Base-by-base conservation (phyloP, 2,888 invertebrate genomes). In the Rhingia campestris region DNA sequence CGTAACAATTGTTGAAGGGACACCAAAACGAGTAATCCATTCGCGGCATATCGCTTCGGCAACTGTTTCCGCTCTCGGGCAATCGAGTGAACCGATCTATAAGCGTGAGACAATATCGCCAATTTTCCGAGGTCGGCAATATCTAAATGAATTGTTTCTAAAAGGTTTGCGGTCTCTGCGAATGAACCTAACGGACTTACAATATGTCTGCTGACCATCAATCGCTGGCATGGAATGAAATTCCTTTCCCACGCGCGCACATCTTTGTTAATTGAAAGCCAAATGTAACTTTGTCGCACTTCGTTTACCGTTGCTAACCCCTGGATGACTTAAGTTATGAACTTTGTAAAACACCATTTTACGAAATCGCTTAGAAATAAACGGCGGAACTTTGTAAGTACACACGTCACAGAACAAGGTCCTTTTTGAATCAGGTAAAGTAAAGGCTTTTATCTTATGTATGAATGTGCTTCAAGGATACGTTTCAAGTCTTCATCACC, bases 131-230 rank as follows among this genome's bases (percentile, higher is more conserved):
- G 7, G 33, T 33, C 7, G 58, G 39, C 9, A 70, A 9, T 3
- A 49, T 59, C 75, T 6, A 79, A 76, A 75, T 87, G 87, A 75
- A 87, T 86, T 41, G 70, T 84, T 56, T 86, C 87, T 76, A 88
- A 86, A 70, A 87, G 84, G 79, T 86, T 80, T 49, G 81, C 82
- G 49, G 81, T 49, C 81, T 86, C 82, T 35, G 76, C 47, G 76
- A 90, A 90, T 4, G 0, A 6, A 0, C 41, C 41, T 4, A 47
- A 32, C 2, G 49, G 49, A 90, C 22, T 63, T 14, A 35, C 1
- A n/a, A 64, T 30, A 32, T 51, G 59, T n/a, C 33, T 30, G 0
- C 12, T 37, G 9, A 59, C 41, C 33, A 59, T 70, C 4, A 45
- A 53, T 10, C 54, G 33, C 22, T 51, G 72, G 33, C 61, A 61